Conservation (phyloP, 2,113 vertebrate species). For the Hypanus sabinus region DNA sequence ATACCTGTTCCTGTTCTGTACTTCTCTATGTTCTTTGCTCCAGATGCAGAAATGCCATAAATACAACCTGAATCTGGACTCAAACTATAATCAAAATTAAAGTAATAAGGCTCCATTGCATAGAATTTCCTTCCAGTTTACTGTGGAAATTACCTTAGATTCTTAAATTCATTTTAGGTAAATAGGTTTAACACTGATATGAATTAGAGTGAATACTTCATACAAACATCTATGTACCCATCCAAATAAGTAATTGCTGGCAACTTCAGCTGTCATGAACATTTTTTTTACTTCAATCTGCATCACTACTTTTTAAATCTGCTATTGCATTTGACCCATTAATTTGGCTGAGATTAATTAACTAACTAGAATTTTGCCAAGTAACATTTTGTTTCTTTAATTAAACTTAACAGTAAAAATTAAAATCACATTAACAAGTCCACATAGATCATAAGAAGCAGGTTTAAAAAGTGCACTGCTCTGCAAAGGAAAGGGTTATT, state of each 20-base stretch:
- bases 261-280: neutral
- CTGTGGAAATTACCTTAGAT: neutral
- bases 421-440: neutral
- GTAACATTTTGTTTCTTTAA: neutral
- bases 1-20: too few relatives aligned
- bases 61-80: neutral
- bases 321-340: neutral
- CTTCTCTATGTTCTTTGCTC: too few relatives aligned
- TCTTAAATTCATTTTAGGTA: too few relatives aligned
- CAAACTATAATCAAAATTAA: neutral
- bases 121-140: neutral
- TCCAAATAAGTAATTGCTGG: neutral
- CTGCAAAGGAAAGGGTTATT: neutral
- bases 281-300: neutral
- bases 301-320: neutral
- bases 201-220: neutral
- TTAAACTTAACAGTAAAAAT: neutral
- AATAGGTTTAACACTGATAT: neutral
- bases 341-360: neutral
- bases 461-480: constrained; percentile 23
- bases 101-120: neutral
- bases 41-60: neutral
- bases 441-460: neutral
- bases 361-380: neutral
- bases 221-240: neutral